Evolutionary conservation across 2,797 vertebrate genomes (phyloP).

Genomic region (Mormyrus proboscirostris): DNA sequence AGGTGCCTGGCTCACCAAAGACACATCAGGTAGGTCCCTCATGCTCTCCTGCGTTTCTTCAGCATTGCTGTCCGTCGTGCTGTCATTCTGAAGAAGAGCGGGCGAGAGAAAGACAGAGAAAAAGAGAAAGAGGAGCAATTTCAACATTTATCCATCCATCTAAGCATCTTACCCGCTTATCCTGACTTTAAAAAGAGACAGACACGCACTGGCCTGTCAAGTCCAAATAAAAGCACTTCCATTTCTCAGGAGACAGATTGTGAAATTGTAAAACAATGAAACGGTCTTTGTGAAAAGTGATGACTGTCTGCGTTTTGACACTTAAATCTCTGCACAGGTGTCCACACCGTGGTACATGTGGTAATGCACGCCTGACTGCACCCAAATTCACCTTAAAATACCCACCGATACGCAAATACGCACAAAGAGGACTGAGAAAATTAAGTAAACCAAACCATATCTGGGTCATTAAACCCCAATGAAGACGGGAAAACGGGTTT

Average conservation of each 20-base stretch:
- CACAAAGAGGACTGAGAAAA: conserved; percentile 8
- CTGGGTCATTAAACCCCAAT: conserved; percentile 52
- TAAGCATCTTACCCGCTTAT: neutral
- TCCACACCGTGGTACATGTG: neutral
- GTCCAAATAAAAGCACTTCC: neutral
- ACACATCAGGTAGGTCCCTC: conserved; percentile 78
- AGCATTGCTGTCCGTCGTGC: conserved; percentile 67
- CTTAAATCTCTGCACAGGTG: neutral
- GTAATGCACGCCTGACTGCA: neutral
- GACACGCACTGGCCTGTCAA: neutral
- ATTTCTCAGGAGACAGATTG: neutral
- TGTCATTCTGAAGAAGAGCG: conserved; percentile 66
- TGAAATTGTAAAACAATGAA: neutral
- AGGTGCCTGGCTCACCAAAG: conserved; percentile 64
- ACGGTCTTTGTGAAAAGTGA: neutral
- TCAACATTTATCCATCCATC: neutral
- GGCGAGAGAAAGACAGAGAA: conserved; percentile 9
- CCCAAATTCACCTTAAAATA: neutral
- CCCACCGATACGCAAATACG: conserved; percentile 19
- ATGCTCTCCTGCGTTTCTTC: conserved; percentile 60
- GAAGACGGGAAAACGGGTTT: conserved; percentile 38
- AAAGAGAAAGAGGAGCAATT: conserved; percentile 13
- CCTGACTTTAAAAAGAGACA: neutral
- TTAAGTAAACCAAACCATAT: conserved; percentile 29
- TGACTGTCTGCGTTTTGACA: neutral